A percentile compares a stretch with the other conserved stretches of the same genome.
phyloP scores from a whole-genome alignment of 2,113 vertebrate genomes.

The Hemicordylus capensis region DNA sequence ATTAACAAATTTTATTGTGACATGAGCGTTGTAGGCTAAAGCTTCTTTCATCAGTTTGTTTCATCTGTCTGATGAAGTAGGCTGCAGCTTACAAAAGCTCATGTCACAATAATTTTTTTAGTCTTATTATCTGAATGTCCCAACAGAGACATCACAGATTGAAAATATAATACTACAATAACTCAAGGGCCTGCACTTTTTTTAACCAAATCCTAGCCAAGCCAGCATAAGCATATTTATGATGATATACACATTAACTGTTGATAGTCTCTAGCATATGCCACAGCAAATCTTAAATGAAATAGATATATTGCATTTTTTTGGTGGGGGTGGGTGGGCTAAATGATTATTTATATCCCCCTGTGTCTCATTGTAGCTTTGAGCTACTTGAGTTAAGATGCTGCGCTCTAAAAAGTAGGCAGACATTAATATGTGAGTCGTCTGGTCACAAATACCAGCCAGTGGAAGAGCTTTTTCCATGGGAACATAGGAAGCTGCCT shows the following conservation, averaged over 20 bases:
- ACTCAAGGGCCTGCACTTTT: neutral
- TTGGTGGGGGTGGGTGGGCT: neutral
- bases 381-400: neutral
- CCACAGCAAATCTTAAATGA: neutral
- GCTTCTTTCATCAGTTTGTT: neutral
- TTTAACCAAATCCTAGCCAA: slow-evolving; percentile 11
- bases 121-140: neutral
- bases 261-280: neutral
- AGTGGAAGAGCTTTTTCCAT: too few species aligned
- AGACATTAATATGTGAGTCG: neutral
- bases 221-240: neutral
- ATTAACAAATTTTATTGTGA: neutral
- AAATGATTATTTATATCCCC: neutral
- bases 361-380: neutral
- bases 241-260: neutral
- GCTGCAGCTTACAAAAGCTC: neutral
- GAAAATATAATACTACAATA: neutral
- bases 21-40: neutral
- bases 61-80: neutral
- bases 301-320: neutral
- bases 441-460: neutral
- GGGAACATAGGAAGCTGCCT: too few species aligned
- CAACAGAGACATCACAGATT: slow-evolving; percentile 23
- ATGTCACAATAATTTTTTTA: neutral
- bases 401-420: neutral